Evolutionary conservation across 2,797 vertebrate species (phyloP), one percentile per base, ranked within the genome.

Genomic region (Neomorphus geoffroyi): DNA sequence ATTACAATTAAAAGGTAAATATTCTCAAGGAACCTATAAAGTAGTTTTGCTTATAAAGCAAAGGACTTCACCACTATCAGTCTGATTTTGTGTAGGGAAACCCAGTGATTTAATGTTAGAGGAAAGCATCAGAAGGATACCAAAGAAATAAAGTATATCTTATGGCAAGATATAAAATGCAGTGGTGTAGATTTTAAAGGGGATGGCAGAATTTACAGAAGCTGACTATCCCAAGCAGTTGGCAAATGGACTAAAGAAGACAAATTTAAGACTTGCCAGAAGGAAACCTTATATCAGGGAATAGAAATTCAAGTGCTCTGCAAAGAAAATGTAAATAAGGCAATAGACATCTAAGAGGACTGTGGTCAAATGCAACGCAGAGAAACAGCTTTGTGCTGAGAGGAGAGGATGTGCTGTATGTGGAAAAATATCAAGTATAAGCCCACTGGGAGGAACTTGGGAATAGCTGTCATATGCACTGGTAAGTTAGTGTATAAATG

Each of bases 191-290:
- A 32, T 94, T 95, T 93, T 72, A 58, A 54, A 91, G 86, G 86
- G 46, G 53, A 57, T 56, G 85, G 78, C 69, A 94, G 79, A 74
- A 94, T 93, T 94, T 96, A 62, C 53, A 80, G 93, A 88, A 51
- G 69, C 80, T 37, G 84, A 58, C 56, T 80, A 24, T 91, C 84
- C 70, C 69, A 88, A 83, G 67, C 89, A 70, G 70, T 71, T 96
- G 94, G 93, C 92, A 95, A 94, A 90, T 14, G 39, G 77, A 78
- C 71, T 79, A 14, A 84, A 91, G 91, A 56, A 35, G 79, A 81
- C 72, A 87, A 93, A 96, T 96, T 83, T 88, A 87, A 90, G 87
- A 37, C 62, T 97, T 91, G 48, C 80, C 93, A 95, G 87, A 86
- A 96, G 88, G 93, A 96, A 97, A 82, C 66, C 19, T 48, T 93